These are phyloP conservation scores for Paradoxurus hermaphroditus DNA, from an alignment of 2,113 vertebrate genomes.

Conservation along the genomic window DNA sequence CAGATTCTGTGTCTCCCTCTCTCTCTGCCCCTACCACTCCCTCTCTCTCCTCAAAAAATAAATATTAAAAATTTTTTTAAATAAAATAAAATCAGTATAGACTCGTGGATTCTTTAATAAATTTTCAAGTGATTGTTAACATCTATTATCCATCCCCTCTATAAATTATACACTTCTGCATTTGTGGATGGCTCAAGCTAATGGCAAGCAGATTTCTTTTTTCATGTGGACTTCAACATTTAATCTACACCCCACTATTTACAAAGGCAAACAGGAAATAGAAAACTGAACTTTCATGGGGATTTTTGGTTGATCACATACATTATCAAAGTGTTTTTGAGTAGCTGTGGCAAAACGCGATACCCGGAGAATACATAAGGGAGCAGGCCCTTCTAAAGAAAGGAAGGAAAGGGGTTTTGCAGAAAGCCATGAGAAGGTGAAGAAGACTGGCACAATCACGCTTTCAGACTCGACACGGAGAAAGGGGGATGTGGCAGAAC, in stretches of 20 bases:
- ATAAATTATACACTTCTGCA: not conserved
- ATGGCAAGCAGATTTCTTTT: not conserved
- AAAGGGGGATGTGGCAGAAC: too few relatives aligned
- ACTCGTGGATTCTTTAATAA: not conserved
- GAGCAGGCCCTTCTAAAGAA: not conserved
- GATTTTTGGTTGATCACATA: not conserved
- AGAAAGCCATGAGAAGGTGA: not conserved
- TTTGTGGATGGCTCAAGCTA: not conserved
- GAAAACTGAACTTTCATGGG: not conserved
- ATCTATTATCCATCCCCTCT: not conserved
- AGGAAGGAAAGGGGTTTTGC: not conserved
- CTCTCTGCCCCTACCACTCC: too few relatives aligned
- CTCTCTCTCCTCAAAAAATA: too few relatives aligned
- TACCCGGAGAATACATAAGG: not conserved
- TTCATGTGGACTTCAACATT: not conserved
- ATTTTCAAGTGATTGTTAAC: not conserved
- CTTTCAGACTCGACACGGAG: not conserved
- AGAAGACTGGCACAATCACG: not conserved
- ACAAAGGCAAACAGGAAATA: not conserved
- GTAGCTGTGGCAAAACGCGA: not conserved
- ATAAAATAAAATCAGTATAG: not conserved
- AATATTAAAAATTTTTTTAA: too few relatives aligned
- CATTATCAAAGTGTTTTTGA: not conserved
- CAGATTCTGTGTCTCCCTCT: too few relatives aligned
- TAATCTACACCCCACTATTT: not conserved